These are phyloP conservation scores for Dyspetes luteomarginatus DNA, from an alignment of 2,888 invertebrate species.

Conservation along the genomic window DNA sequence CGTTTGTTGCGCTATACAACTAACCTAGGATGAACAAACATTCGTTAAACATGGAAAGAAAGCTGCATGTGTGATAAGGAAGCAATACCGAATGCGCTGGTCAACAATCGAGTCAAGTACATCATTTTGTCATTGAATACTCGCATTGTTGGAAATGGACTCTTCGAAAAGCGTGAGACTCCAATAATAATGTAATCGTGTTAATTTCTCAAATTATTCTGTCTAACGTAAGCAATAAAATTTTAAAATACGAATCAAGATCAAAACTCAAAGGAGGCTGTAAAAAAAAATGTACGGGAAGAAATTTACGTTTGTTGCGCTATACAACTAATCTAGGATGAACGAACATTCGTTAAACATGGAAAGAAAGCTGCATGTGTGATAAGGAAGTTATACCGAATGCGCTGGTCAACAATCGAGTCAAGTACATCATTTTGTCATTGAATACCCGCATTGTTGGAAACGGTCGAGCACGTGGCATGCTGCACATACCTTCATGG, in stretches of 20 bases:
- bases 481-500: slow-evolving; percentile 16
- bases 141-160: too few relatives aligned
- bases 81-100: slow-evolving; percentile 47
- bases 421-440: slow-evolving; percentile 57
- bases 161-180: neutral
- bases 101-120: slow-evolving; percentile 59
- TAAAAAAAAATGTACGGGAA: too few relatives aligned
- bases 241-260: too few relatives aligned
- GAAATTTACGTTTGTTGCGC: too few relatives aligned
- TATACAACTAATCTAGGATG: neutral
- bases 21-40: neutral
- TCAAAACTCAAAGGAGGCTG: too few relatives aligned
- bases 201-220: neutral
- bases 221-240: too few relatives aligned
- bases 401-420: slow-evolving; percentile 50
- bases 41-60: slow-evolving; percentile 23
- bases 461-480: slow-evolving; percentile 47
- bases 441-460: slow-evolving; percentile 21
- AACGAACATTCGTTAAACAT: slow-evolving; percentile 1
- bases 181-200: neutral
- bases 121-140: slow-evolving; percentile 58
- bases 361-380: slow-evolving; percentile 46
- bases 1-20: neutral
- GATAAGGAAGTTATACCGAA: slow-evolving; percentile 61
- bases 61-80: slow-evolving; percentile 57